Conservation (phyloP, 2,113 vertebrate genomes). For the Toxostoma redivivum region DNA sequence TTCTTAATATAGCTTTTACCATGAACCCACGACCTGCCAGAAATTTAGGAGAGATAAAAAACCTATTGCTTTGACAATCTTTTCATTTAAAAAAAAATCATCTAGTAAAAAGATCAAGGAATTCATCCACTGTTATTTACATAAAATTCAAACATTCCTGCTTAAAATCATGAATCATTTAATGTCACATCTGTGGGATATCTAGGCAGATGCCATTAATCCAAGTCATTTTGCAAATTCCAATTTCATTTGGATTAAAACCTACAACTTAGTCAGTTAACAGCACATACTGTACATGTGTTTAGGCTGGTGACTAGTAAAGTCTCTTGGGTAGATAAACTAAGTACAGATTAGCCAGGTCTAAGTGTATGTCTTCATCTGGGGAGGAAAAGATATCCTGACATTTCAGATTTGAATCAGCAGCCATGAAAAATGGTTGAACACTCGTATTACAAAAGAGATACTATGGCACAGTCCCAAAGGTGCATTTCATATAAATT, state of each 20-base stretch:
- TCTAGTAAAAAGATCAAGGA: slow-evolving; percentile 61
- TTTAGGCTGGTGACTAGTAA: slow-evolving; percentile 72
- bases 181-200: slow-evolving; percentile 59
- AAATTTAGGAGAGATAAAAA: slow-evolving; percentile 37
- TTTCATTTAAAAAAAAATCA: not conserved
- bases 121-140: slow-evolving; percentile 38
- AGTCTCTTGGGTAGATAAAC: slow-evolving; percentile 65
- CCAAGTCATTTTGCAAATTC: slow-evolving; percentile 67
- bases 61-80: slow-evolving; percentile 40
- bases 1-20: slow-evolving; percentile 25
- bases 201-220: slow-evolving; percentile 68
- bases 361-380: slow-evolving; percentile 55
- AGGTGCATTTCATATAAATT: slow-evolving; percentile 70
- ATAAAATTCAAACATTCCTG: slow-evolving; percentile 57
- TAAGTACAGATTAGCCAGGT: slow-evolving; percentile 62
- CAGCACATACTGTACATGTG: slow-evolving; percentile 62
- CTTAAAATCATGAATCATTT: slow-evolving; percentile 66
- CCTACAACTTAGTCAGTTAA: slow-evolving; percentile 65
- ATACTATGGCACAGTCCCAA: slow-evolving; percentile 69
- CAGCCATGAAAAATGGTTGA: slow-evolving; percentile 64
- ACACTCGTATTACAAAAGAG: slow-evolving; percentile 71
- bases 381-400: slow-evolving; percentile 50
- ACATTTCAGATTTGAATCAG: slow-evolving; percentile 62
- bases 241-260: slow-evolving; percentile 73
- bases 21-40: slow-evolving; percentile 9